Conservation (phyloP, 2,797 vertebrate species). For the Aeoliscus strigatus region DNA sequence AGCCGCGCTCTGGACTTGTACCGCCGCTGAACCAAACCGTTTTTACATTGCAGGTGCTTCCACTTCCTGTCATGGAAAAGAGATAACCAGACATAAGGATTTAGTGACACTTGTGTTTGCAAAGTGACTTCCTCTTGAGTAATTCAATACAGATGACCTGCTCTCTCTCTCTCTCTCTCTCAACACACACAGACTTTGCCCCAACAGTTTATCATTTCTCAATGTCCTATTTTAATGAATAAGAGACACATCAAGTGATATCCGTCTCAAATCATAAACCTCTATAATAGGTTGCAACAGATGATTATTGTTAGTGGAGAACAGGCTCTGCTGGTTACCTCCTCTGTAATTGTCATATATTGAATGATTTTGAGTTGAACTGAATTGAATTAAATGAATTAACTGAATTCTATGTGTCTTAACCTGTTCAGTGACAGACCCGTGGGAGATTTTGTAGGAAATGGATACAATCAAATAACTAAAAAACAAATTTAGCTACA, state of each 20-base stretch:
- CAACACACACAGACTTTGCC: conserved; percentile 5
- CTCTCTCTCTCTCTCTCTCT: conserved; percentile 33
- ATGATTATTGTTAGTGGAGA: conserved; percentile 49
- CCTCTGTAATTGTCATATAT: conserved; percentile 65
- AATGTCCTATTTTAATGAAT: conserved; percentile 77
- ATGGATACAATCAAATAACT: conserved; percentile 15
- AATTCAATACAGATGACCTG: conserved; percentile 34
- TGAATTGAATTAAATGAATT: too few relatives aligned
- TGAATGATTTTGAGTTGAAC: conserved; percentile 58
- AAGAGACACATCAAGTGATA: conserved; percentile 70
- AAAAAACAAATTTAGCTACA: conserved; percentile 16
- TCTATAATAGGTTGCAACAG: conserved; percentile 68
- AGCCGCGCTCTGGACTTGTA: conserved; percentile 36
- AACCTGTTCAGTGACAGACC: too few relatives aligned
- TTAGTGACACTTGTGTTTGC: conserved; percentile 33
- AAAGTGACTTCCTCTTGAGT: conserved; percentile 44
- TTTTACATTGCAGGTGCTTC: too few relatives aligned
- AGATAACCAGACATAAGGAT: conserved; percentile 28
- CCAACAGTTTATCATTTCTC: conserved; percentile 52
- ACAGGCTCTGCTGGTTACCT: conserved; percentile 37
- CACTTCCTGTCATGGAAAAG: conserved; percentile 34
- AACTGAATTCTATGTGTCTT: too few relatives aligned
- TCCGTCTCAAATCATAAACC: conserved; percentile 74
- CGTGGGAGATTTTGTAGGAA: too few relatives aligned
- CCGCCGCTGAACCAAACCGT: conserved; percentile 42